Percentiles rank a stretch among this genome's conserved stretches.
Evolutionary conservation across 1,140 invertebrate genomes (phyloP).

Genomic region (Camponotus floridanus): DNA sequence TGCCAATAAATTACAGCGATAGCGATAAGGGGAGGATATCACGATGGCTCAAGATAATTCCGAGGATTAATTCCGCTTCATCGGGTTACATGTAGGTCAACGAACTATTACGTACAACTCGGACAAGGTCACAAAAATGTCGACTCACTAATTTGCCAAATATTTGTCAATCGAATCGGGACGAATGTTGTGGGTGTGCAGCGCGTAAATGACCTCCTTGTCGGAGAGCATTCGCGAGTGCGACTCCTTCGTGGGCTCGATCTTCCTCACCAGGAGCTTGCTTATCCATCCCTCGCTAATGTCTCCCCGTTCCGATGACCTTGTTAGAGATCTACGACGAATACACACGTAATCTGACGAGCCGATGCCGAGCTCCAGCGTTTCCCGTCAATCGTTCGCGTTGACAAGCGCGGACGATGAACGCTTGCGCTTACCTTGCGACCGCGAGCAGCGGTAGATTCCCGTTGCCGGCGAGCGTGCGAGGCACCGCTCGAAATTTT

Average conservation of each 20-base stretch:
- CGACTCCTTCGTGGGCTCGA: conserved; percentile 97
- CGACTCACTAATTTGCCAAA: conserved; percentile 95
- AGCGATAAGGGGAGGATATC: neutral
- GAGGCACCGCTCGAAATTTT: conserved; percentile 73
- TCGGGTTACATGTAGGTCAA: conserved; percentile 18
- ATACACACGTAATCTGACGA: conserved; percentile 40
- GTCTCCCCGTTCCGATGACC: conserved; percentile 85
- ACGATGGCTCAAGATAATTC: neutral
- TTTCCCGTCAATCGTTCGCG: conserved; percentile 25
- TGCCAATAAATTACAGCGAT: neutral
- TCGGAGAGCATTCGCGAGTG: conserved; percentile 98
- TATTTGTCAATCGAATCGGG: conserved; percentile 95
- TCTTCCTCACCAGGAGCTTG: conserved; percentile 95
- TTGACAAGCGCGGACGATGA: neutral
- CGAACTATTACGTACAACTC: neutral
- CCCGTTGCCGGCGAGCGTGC: conserved; percentile 74
- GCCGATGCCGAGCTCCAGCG: conserved; percentile 33
- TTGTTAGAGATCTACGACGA: conserved; percentile 76
- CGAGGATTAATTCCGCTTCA: neutral
- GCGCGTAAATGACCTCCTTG: conserved; percentile 97
- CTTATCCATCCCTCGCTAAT: conserved; percentile 94
- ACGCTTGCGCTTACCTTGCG: conserved; percentile 69
- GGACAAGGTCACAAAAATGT: conserved; percentile 40
- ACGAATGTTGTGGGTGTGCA: conserved; percentile 97
- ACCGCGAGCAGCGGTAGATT: conserved; percentile 71